Evolutionary conservation across 2,888 invertebrate species (phyloP), one percentile per base, ranked within the genome.

Genomic region (Onchidella celtica): DNA sequence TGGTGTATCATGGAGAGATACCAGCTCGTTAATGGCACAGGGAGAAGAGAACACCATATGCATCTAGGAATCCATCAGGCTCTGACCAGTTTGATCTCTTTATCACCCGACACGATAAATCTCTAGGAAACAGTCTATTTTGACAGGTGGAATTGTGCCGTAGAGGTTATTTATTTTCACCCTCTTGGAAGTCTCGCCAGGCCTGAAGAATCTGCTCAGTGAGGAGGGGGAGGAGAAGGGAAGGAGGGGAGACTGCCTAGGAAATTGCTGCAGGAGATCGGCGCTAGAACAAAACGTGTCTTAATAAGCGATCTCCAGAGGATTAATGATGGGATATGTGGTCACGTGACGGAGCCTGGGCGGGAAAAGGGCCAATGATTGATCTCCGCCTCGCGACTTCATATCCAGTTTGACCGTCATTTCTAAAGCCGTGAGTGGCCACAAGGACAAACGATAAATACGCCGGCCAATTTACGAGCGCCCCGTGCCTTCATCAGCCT

Each of bases 321-420:
- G 84, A 84, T 83, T 84, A 85, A 85, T 85, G 85, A 83, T 84
- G 84, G 85, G 85, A 85, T 85, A 84, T 70, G 76, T 76, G 81
- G 82, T 83, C 84, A 83, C 85, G 85, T 85, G 85, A 85, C 75
- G 79, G 79, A 82, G 70, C 79, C 81, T 63, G 69, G 81, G 77
- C 79, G 81, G 84, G 81, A 83, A 81, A 68, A 59, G 74, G 83
- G 83, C 83, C 78, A 81, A 81, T 85, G 85, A 85, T 85, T 79
- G 84, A 85, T 85, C 79, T 72, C 47, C 84, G 84, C 81, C 84
- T 83, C 40, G 83, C 72, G 84, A 79, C 84, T 79, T 83, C 83
- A 83, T 84, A 84, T 85, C 84, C 81, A 84, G 83, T 85, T 84
- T 81, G 83, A 76, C 75, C 83, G 84, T 82, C 84, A 80, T 74